phyloP scores from a whole-genome alignment of 2,113 vertebrate species.

The Sminthopsis crassicaudata region DNA sequence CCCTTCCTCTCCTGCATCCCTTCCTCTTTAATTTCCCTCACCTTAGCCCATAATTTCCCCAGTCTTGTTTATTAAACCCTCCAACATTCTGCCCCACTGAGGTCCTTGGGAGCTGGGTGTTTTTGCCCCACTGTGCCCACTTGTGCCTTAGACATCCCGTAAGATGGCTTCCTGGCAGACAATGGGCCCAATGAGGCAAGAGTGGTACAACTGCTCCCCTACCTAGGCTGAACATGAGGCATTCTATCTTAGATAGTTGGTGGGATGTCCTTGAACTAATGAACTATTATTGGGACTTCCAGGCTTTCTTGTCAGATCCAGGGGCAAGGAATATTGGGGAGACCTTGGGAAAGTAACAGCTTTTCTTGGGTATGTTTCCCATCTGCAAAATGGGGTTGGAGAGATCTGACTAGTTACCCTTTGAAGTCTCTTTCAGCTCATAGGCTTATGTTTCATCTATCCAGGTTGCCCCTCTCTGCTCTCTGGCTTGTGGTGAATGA shows the following conservation, averaged over 20 bases:
- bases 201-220: slow-evolving; percentile 60
- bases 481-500: not conserved
- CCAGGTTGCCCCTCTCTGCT: not conserved
- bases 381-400: too few relatives aligned
- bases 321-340: not conserved
- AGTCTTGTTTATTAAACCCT: not conserved
- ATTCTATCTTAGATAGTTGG: not conserved
- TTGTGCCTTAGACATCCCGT: not conserved
- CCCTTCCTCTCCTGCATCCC: not conserved
- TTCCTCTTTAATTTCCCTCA: not conserved
- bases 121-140: slow-evolving; percentile 10
- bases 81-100: not conserved
- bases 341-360: too few relatives aligned
- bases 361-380: too few relatives aligned
- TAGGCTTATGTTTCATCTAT: not conserved
- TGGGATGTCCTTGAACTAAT: not conserved
- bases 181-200: slow-evolving; percentile 71
- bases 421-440: too few relatives aligned
- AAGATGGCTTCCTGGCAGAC: not conserved
- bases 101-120: not conserved
- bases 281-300: not conserved
- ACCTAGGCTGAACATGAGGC: slow-evolving; percentile 1
- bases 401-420: too few relatives aligned
- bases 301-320: not conserved
- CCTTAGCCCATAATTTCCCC: not conserved